These are phyloP conservation scores for Nemotelus pantherinus DNA, from an alignment of 2,888 invertebrate genomes.

Conservation along the genomic window DNA sequence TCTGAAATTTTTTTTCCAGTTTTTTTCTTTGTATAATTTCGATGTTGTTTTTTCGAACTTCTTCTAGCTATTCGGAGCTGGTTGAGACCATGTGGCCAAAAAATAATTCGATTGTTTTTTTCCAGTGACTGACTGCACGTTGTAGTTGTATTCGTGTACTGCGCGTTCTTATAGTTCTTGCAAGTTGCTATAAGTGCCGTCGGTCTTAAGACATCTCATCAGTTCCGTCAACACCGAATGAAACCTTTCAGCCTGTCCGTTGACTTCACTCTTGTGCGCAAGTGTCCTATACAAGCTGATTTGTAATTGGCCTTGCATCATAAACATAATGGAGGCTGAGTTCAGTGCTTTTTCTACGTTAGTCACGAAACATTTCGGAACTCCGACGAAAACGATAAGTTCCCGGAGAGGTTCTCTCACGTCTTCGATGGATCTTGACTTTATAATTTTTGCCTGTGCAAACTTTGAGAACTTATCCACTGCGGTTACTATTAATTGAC, in stretches of 20 bases:
- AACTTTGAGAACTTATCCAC: conserved; percentile 49
- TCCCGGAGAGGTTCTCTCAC: conserved; percentile 47
- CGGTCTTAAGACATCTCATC: conserved; percentile 49
- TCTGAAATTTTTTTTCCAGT: neutral
- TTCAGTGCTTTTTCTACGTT: conserved; percentile 49
- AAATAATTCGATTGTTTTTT: conserved; percentile 50
- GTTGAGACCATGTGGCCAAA: conserved; percentile 39
- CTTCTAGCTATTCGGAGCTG: no score
- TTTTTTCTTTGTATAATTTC: no score
- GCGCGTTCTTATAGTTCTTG: conserved; percentile 49
- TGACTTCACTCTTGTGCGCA: conserved; percentile 35
- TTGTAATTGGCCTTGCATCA: no score
- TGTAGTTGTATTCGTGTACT: conserved; percentile 40
- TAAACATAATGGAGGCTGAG: neutral
- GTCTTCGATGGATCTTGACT: conserved; percentile 45
- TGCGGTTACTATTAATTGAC: conserved; percentile 45
- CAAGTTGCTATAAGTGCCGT: conserved; percentile 44
- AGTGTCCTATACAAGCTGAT: neutral
- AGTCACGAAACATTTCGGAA: conserved; percentile 50
- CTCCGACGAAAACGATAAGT: conserved; percentile 46
- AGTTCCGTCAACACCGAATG: conserved; percentile 44
- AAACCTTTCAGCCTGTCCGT: conserved; percentile 22
- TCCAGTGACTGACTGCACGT: conserved; percentile 45
- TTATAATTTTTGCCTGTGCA: conserved; percentile 36
- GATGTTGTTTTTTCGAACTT: no score